Evolutionary conservation across 2,797 vertebrate genomes (phyloP).

Genomic region (Echeneis naucrates): DNA sequence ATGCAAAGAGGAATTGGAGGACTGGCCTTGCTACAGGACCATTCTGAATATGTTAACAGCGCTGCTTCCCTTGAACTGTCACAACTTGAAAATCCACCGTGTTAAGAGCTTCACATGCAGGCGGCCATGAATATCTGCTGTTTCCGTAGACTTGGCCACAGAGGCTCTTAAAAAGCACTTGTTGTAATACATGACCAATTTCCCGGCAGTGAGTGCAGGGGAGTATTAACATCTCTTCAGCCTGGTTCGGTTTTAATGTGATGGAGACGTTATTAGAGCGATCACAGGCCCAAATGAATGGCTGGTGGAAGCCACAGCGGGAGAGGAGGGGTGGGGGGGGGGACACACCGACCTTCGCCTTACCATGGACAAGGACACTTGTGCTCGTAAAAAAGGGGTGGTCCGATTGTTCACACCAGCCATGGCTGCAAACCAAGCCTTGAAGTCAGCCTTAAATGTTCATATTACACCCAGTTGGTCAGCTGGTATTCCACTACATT

Average conservation of each 20-base stretch:
- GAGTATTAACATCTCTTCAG: slow-evolving; percentile 77
- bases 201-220: slow-evolving; percentile 65
- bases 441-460: slow-evolving; percentile 53
- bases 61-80: slow-evolving; percentile 83
- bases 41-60: slow-evolving; percentile 82
- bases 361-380: slow-evolving; percentile 82
- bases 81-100: slow-evolving; percentile 77
- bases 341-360: slow-evolving; percentile 74
- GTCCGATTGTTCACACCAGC: slow-evolving; percentile 72
- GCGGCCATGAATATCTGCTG: slow-evolving; percentile 72
- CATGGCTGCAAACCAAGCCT: slow-evolving; percentile 55
- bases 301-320: slow-evolving; percentile 71
- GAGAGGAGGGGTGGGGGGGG: slow-evolving; percentile 62
- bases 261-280: slow-evolving; percentile 82
- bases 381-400: slow-evolving; percentile 78
- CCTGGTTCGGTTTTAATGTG: slow-evolving; percentile 77
- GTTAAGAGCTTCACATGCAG: slow-evolving; percentile 74
- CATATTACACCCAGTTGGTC: slow-evolving; percentile 31
- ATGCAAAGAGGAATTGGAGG: slow-evolving; percentile 78
- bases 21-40: slow-evolving; percentile 78
- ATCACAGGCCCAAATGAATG: slow-evolving; percentile 76
- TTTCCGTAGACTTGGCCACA: slow-evolving; percentile 65
- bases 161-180: slow-evolving; percentile 78
- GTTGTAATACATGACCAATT: slow-evolving; percentile 82
- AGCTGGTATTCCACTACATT: slow-evolving; percentile 6